Evolutionary conservation across 2,113 vertebrate species (phyloP).

Genomic region (Echinops telfairi): DNA sequence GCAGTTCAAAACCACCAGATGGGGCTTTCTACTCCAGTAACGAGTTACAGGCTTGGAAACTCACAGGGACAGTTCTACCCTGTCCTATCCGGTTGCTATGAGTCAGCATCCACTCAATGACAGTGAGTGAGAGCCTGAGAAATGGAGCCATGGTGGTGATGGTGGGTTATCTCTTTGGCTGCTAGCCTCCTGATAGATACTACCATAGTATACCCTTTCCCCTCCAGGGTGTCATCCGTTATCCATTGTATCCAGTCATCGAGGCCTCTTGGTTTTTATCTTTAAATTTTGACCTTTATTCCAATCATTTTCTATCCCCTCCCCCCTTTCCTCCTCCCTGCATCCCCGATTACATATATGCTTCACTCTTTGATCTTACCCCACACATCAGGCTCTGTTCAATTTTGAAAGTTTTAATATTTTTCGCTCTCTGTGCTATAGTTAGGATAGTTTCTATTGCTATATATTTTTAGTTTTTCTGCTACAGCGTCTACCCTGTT

Average conservation of each 20-base stretch:
- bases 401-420: not conserved
- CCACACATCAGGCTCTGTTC: not conserved
- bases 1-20: no score
- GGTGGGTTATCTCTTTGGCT: no score
- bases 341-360: not conserved
- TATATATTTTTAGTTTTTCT: not conserved
- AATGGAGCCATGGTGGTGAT: no score
- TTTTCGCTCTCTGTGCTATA: not conserved
- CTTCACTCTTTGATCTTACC: not conserved
- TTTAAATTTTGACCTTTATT: not conserved
- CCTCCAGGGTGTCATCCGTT: not conserved
- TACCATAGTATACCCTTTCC: no score
- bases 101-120: not conserved
- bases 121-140: no score
- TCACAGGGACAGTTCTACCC: no score
- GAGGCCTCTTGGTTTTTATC: not conserved
- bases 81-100: no score
- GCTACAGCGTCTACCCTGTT: not conserved
- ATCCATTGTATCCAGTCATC: not conserved
- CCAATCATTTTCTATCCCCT: not conserved
- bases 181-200: no score
- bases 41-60: no score
- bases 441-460: not conserved
- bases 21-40: no score
- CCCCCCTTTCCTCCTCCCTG: not conserved